Evolutionary conservation across 2,888 invertebrate genomes (phyloP), one percentile per base, ranked within the genome.

Genomic region (Dione vanillae): DNA sequence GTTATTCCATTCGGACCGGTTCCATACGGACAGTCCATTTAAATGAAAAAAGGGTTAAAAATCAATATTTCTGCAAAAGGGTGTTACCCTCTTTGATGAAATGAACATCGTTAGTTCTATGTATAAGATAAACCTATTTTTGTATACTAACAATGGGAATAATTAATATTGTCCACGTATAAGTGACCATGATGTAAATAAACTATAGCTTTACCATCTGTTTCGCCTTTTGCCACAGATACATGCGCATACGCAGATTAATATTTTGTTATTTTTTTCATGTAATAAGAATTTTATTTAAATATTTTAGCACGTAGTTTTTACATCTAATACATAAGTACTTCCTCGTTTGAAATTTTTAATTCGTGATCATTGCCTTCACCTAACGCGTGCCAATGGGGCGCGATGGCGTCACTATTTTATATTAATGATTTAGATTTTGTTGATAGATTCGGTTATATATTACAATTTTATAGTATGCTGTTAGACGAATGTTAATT

Each of bases 31-130:
- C 66, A 73, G 75, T 65, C 76, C 77, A 76, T 71, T 74, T 65
- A 35, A 70, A 71, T 69, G 65, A 52, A 66, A 65, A 76, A 78
- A 76, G 79, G 79, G 72, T 76, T 72, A 69, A 74, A 78, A 78
- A 79, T 79, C 79, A 77, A 79, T 79, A 79, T 66, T 71, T 61
- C 61, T 65, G 73, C 69, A 58, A 70, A 74, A 75, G 72, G 75
- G 75, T 69, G 52, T 67, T 61, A 67, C 54, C 72, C 75, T 71
- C 62, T 67, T 67, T 72, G 52, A 69, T 71, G 62, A 54, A 73
- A 69, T 71, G 40, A 52, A 61, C 67, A 37, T 58, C 52, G 16
- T 40, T 43, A 52, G 54, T 20, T 41, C 5, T 37, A 12, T 58
- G 54, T n/a, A 52, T 61, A 10, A 61, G 37, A 56, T 56, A 40